Conservation (phyloP, 1,140 invertebrate genomes). For the Sitodiplosis mosellana region DNA sequence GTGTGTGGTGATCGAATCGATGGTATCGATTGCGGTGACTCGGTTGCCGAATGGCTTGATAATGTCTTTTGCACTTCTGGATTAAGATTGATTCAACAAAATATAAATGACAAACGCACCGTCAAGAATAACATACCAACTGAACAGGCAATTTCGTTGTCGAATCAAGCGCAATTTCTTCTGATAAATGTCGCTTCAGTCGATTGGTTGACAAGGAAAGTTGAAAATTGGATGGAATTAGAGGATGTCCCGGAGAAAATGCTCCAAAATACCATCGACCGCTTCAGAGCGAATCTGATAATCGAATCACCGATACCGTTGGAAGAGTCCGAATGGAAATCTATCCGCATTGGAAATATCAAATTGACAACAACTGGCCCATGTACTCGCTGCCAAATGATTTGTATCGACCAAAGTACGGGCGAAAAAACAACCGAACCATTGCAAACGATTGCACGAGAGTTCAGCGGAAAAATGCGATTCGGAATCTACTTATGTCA, state of each 20-base stretch:
- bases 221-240: constrained; percentile 22
- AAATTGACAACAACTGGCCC: constrained; percentile 45
- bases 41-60: constrained; percentile 57
- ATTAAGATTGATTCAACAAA: constrained; percentile 48
- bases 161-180: constrained; percentile 78
- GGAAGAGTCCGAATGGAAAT: constrained; percentile 55
- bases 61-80: constrained; percentile 40
- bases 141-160: constrained; percentile 40
- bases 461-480: constrained; percentile 50
- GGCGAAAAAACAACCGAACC: constrained; percentile 67
- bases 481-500: constrained; percentile 56
- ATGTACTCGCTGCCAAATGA: constrained; percentile 84
- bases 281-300: constrained; percentile 51
- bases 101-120: constrained; percentile 18
- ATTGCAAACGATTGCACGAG: constrained; percentile 54
- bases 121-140: constrained; percentile 3
- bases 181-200: constrained; percentile 62
- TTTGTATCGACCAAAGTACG: constrained; percentile 75
- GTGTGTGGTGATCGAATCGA: constrained; percentile 68
- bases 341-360: constrained; percentile 41
- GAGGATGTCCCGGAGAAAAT: constrained; percentile 27
- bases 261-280: constrained; percentile 33
- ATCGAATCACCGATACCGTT: constrained; percentile 41
- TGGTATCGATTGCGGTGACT: constrained; percentile 65
- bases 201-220: constrained; percentile 40